Evolutionary conservation across 2,888 invertebrate genomes (phyloP).

Genomic region (Tillus elongatus): DNA sequence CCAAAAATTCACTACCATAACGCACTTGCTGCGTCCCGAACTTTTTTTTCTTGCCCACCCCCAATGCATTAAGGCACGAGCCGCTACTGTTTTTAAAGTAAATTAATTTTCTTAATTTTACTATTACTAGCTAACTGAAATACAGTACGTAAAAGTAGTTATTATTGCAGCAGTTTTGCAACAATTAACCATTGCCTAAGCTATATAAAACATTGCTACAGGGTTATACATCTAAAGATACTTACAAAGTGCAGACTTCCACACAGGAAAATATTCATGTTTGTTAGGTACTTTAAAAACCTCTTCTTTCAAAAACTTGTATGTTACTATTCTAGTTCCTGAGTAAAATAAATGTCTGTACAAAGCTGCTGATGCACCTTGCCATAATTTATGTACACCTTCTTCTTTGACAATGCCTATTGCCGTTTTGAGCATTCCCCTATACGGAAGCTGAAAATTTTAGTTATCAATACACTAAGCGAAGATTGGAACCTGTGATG

Average conservation of each 20-base stretch:
- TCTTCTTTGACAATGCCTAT: constrained; percentile 76
- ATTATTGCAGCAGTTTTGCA: neutral
- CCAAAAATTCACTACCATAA: no score
- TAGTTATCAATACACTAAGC: no score
- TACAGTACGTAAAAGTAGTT: no score
- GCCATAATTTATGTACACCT: constrained; percentile 75
- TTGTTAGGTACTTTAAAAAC: constrained; percentile 42
- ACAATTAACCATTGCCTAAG: neutral
- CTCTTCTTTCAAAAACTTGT: constrained; percentile 70
- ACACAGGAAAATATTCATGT: constrained; percentile 59
- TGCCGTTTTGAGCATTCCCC: constrained; percentile 76
- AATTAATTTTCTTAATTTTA: no score
- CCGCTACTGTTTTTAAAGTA: no score
- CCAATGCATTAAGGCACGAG: no score
- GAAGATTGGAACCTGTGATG: no score
- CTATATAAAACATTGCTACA: neutral
- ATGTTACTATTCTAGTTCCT: constrained; percentile 78
- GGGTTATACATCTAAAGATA: constrained; percentile 12
- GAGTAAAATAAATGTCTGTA: constrained; percentile 77
- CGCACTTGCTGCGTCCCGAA: no score
- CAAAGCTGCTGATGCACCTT: constrained; percentile 79
- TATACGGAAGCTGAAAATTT: constrained; percentile 50
- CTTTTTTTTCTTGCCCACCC: no score
- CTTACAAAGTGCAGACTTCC: constrained; percentile 54
- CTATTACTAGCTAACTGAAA: no score